Conservation (phyloP, 2,888 invertebrate genomes). For the Pterostichus madidus region DNA sequence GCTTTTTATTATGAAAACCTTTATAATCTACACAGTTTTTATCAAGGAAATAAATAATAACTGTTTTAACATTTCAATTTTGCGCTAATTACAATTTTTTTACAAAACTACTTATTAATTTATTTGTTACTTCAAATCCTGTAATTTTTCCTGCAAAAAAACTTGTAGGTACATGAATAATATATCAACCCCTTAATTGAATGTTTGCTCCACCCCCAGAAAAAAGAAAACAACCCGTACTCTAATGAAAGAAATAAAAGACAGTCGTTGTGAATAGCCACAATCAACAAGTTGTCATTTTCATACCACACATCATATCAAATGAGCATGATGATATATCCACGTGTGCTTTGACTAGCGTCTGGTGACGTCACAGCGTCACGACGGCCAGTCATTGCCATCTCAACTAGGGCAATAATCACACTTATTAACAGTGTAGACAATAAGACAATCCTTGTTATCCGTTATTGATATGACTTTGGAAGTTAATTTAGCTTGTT, state of each 20-base stretch:
- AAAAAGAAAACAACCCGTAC: background rate
- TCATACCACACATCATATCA: constrained; percentile 12
- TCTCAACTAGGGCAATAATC: background rate
- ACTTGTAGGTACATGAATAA: background rate
- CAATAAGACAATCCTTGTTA: background rate
- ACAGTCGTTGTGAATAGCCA: background rate
- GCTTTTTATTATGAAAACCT: too few species aligned
- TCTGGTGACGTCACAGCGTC: constrained; percentile 15
- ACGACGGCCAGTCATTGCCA: background rate
- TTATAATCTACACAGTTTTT: too few species aligned
- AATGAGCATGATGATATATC: constrained; percentile 29
- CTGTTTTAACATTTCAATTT: too few species aligned
- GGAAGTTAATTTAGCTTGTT: background rate
- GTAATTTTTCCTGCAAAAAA: too few species aligned
- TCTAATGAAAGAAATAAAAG: constrained; percentile 18
- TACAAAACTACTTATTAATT: too few species aligned
- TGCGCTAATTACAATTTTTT: too few species aligned
- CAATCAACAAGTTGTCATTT: constrained; percentile 33
- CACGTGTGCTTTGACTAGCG: constrained; percentile 17
- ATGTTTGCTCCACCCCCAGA: background rate
- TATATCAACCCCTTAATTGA: too few species aligned
- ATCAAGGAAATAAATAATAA: too few species aligned
- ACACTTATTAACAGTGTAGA: background rate
- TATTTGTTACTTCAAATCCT: too few species aligned
- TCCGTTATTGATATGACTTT: constrained; percentile 20